Evolutionary conservation across 92 coral and sea anemone genomes (phyloP), one percentile per base, ranked within the genome.

Genomic region (Metridium senile): DNA sequence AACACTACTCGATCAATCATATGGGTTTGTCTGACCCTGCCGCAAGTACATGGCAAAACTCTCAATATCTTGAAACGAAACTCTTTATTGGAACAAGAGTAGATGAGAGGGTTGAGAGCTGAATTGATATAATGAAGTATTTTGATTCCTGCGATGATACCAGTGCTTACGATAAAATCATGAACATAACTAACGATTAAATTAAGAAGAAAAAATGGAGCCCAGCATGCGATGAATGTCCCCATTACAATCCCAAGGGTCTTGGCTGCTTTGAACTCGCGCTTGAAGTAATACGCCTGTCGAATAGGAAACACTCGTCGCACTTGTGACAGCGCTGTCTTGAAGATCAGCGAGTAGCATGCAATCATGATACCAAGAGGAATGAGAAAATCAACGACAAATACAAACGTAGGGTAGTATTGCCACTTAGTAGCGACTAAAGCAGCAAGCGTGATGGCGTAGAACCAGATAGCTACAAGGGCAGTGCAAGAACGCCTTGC

Each of bases 231-330:
- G 23, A 91, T 86, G 56, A 91, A 91, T 16, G 86, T 70, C 11
- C 97, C 97, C 97, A 91, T 91, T 4, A 91, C 97, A 20, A 91
- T 77, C 4, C 93, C 97, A 19, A 91, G 80, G 1, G 97, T 91
- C 52, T 88, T 88, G n/a, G 97, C 88, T 17, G 97, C 93, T 73
- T 89, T 91, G 19, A 88, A 80, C 76, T 91, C 97, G 1, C 91
- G 87, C 74, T 82, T 91, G 80, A 88, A 91, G 78, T 82, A 89
- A 26, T 84, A 91, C 0, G 87, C 85, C 45, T 91, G 97, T 4
- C 93, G 88, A 33, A 89, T 59, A 9, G 97, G 97, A 18, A 80
- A 88, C 0, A 91, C 84, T 0, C 97, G 90, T 29, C 93, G 86
- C 29, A 85, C 91, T 26, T 91, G 97, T 0, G 68, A 62, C 10